phyloP scores from a whole-genome alignment of 2,888 invertebrate genomes.

The Hedychridium roseum region DNA sequence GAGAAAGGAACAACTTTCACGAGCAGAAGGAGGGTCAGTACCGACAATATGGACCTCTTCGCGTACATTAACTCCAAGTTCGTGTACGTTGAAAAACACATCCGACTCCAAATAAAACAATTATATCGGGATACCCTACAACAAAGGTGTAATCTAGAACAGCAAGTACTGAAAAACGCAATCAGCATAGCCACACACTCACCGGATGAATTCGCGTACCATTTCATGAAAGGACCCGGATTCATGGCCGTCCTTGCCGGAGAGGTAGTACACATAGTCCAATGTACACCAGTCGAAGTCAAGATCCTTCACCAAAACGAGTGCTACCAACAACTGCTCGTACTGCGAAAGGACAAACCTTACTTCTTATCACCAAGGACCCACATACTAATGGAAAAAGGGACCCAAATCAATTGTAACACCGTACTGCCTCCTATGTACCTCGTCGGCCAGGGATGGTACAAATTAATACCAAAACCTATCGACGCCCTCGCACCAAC shows the following conservation, averaged over 20 bases:
- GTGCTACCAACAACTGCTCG: slow-evolving; percentile 39
- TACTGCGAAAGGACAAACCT: slow-evolving; percentile 23
- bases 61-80: slow-evolving; percentile 30
- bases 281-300: slow-evolving; percentile 35
- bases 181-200: slow-evolving; percentile 25
- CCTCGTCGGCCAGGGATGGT: slow-evolving; percentile 25
- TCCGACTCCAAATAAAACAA: slow-evolving; percentile 20
- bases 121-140: slow-evolving; percentile 25
- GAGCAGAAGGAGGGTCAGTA: background rate
- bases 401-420: slow-evolving; percentile 26
- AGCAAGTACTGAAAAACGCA: slow-evolving; percentile 31
- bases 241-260: slow-evolving; percentile 37
- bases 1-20: slow-evolving; percentile 4
- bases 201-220: slow-evolving; percentile 41
- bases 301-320: slow-evolving; percentile 19
- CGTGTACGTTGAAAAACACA: slow-evolving; percentile 30
- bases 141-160: slow-evolving; percentile 27
- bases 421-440: slow-evolving; percentile 27
- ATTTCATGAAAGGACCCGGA: slow-evolving; percentile 34
- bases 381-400: slow-evolving; percentile 22
- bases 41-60: slow-evolving; percentile 20
- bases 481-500: background rate
- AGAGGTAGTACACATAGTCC: slow-evolving; percentile 41
- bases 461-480: background rate
- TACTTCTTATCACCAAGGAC: slow-evolving; percentile 34